phyloP scores from a whole-genome alignment of 2,888 invertebrate species.

The Euplexia lucipara region DNA sequence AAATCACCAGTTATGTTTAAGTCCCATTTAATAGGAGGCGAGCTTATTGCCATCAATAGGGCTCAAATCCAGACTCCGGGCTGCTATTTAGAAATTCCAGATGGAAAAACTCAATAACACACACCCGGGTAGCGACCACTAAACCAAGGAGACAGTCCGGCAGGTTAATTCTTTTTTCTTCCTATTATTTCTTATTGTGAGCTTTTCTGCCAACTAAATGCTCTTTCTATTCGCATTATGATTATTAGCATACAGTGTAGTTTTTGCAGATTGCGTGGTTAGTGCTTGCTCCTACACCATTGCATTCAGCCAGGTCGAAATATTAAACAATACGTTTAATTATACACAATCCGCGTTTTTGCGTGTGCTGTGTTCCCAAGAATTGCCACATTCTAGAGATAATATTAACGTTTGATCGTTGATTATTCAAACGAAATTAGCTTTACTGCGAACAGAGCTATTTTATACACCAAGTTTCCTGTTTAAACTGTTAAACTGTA shows the following conservation, averaged over 20 bases:
- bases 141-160: no score
- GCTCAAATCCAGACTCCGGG: no score
- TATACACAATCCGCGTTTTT: constrained; percentile 52
- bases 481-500: constrained; percentile 33
- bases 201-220: no score
- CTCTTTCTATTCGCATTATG: no score
- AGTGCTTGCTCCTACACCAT: background rate
- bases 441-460: constrained; percentile 25
- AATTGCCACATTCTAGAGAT: constrained; percentile 40
- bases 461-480: constrained; percentile 46
- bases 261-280: background rate
- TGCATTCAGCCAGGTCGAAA: constrained; percentile 13
- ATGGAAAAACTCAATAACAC: no score
- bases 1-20: no score
- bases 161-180: no score
- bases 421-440: constrained; percentile 52
- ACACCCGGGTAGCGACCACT: no score
- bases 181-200: no score
- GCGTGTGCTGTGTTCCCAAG: constrained; percentile 29
- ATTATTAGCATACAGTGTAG: background rate
- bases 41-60: no score
- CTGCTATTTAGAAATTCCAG: no score
- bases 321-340: constrained; percentile 22
- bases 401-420: constrained; percentile 39
- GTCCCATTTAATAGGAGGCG: no score